Conservation (phyloP, 1,140 invertebrate genomes). For the Charaxes varanes region DNA sequence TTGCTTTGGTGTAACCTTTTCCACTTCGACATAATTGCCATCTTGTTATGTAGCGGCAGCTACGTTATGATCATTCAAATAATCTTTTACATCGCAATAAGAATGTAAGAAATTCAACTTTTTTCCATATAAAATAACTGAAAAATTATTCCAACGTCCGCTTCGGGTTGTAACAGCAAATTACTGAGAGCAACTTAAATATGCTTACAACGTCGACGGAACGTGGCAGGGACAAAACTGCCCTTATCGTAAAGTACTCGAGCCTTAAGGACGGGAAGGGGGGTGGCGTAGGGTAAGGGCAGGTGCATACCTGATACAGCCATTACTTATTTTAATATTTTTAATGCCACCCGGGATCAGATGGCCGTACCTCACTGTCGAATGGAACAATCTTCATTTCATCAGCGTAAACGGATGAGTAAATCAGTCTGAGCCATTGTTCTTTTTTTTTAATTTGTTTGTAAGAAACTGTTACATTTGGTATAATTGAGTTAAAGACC, state of each 20-base stretch:
- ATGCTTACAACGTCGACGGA: slow-evolving; percentile 7
- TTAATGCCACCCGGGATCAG: slow-evolving; percentile 42
- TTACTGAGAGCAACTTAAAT: slow-evolving; percentile 8
- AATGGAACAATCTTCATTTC: slow-evolving; percentile 26
- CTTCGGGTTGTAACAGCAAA: too few relatives aligned
- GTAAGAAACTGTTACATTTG: too few relatives aligned
- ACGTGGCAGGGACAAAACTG: slow-evolving; percentile 12
- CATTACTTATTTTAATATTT: slow-evolving; percentile 66
- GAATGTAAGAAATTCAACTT: too few relatives aligned
- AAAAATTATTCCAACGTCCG: too few relatives aligned
- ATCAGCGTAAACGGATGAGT: slow-evolving; percentile 4
- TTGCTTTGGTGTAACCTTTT: too few relatives aligned
- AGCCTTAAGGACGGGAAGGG: slow-evolving; percentile 1
- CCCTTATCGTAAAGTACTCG: slow-evolving; percentile 16
- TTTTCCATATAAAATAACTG: slow-evolving; percentile 1
- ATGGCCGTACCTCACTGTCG: slow-evolving; percentile 31
- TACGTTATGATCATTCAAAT: too few relatives aligned
- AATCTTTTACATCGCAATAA: too few relatives aligned
- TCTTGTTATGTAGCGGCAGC: too few relatives aligned
- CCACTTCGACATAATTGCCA: too few relatives aligned
- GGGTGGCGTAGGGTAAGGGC: slow-evolving; percentile 19
- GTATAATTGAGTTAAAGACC: too few relatives aligned
- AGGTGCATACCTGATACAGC: slow-evolving; percentile 57
- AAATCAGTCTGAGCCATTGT: not conserved
- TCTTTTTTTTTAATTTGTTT: not conserved